These are phyloP conservation scores for Sympetrum striolatum DNA, from an alignment of 2,888 invertebrate species.

Conservation along the genomic window DNA sequence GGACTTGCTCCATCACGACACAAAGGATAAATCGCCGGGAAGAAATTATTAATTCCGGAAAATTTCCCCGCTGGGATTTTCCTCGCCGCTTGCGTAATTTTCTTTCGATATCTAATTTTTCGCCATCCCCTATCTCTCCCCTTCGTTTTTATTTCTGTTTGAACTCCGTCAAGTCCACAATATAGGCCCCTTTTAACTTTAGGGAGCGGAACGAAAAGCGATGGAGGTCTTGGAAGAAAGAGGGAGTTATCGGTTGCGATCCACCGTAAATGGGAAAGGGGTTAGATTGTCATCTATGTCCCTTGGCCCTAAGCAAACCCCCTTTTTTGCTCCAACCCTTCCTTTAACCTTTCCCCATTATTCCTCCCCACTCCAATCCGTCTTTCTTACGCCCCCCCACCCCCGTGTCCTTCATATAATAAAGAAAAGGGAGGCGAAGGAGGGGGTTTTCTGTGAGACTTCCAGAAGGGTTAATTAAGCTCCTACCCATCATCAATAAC, in stretches of 20 bases:
- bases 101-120: neutral
- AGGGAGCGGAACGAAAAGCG: neutral
- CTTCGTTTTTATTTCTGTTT: neutral
- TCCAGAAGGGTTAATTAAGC: slow-evolving; percentile 32
- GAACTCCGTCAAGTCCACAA: neutral
- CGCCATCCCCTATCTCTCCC: neutral
- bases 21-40: too few species aligned
- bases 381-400: neutral
- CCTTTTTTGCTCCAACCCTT: neutral
- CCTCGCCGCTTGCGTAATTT: neutral
- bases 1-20: too few species aligned
- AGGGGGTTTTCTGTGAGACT: neutral
- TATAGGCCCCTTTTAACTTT: neutral
- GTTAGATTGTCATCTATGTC: neutral
- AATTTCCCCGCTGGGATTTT: neutral
- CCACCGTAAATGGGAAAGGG: neutral
- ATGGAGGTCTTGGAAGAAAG: neutral
- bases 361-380: neutral
- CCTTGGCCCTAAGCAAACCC: neutral
- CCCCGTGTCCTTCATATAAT: neutral
- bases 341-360: neutral
- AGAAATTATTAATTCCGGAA: too few species aligned
- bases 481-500: slow-evolving; percentile 38
- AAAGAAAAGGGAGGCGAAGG: neutral
- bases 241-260: neutral